A percentile compares a stretch with the other conserved stretches of the same genome.
Evolutionary conservation across 2,888 invertebrate species (phyloP).

Genomic region (Xestia sexstrigata): DNA sequence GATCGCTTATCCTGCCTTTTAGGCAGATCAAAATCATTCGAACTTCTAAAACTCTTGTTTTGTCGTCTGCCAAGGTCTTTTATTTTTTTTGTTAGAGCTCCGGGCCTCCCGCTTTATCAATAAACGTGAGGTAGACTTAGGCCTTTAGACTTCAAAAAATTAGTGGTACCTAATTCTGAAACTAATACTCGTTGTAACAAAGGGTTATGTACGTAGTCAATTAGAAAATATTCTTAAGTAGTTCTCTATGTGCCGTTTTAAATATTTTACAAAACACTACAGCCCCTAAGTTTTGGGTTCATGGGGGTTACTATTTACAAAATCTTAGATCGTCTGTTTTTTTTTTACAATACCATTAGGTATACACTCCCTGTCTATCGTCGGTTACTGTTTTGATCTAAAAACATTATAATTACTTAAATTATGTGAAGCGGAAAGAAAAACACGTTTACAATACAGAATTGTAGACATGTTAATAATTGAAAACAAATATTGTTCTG

Average conservation of each 20-base stretch:
- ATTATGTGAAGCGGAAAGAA: not conserved
- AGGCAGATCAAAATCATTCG: not conserved
- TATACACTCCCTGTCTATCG: not conserved
- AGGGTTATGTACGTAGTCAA: not conserved
- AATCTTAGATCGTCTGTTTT: not conserved
- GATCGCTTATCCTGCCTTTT: not conserved
- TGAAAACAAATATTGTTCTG: conserved; percentile 13
- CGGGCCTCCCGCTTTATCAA: not conserved
- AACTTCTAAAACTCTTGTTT: not conserved
- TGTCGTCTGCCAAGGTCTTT: not conserved
- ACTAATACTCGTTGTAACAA: not conserved
- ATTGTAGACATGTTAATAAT: not conserved
- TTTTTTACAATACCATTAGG: not conserved
- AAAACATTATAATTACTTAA: not conserved
- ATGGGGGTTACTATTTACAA: too few relatives aligned
- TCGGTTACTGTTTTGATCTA: not conserved
- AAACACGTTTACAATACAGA: not conserved
- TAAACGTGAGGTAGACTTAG: too few relatives aligned
- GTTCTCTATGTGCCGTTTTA: too few relatives aligned
- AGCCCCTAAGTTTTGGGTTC: too few relatives aligned
- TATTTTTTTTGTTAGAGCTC: not conserved
- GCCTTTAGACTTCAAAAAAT: too few relatives aligned
- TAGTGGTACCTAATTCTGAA: not conserved
- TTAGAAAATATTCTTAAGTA: not conserved
- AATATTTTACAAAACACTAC: too few relatives aligned